A percentile compares a stretch with the other conserved stretches of the same genome.
phyloP scores from a whole-genome alignment of 2,797 vertebrate genomes.

The Takifugu ocellatus region DNA sequence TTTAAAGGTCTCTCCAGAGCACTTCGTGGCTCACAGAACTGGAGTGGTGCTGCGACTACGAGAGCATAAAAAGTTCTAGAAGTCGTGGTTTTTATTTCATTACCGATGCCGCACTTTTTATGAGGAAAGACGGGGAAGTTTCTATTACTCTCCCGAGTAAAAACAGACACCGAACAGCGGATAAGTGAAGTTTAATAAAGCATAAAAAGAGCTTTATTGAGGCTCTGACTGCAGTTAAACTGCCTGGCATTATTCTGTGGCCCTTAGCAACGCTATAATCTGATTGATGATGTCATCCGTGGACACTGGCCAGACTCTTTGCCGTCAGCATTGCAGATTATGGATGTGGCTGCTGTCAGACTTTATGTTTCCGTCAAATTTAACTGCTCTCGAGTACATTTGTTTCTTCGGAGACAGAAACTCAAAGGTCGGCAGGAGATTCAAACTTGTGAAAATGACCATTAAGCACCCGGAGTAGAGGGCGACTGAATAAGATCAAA shows the following conservation, averaged over 20 bases:
- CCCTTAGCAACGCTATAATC: conserved; percentile 36
- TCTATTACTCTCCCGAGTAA: conserved; percentile 21
- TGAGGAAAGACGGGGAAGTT: conserved; percentile 7
- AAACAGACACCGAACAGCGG: conserved; percentile 40
- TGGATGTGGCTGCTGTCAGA: conserved; percentile 19
- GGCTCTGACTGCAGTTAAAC: conserved; percentile 30
- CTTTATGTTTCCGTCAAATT: conserved; percentile 1
- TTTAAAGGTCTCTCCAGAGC: conserved; percentile 38
- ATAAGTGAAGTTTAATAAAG: conserved; percentile 52
- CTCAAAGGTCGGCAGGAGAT: too few relatives aligned
- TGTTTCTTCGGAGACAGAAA: neutral
- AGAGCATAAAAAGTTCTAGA: conserved; percentile 14
- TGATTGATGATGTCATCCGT: conserved; percentile 47
- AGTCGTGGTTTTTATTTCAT: conserved; percentile 16
- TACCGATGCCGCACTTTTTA: conserved; percentile 9
- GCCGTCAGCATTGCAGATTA: conserved; percentile 28
- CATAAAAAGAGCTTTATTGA: conserved; percentile 44
- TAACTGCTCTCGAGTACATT: neutral
- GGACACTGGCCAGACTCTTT: conserved; percentile 39
- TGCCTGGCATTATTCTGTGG: conserved; percentile 40
- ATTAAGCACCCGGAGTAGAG: too few relatives aligned
- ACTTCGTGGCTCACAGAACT: conserved; percentile 23
- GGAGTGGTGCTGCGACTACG: neutral
- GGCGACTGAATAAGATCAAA: too few relatives aligned
- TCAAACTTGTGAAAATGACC: too few relatives aligned